Conservation (phyloP, 2,888 invertebrate genomes). For the Mimumesa dahlbomi region DNA sequence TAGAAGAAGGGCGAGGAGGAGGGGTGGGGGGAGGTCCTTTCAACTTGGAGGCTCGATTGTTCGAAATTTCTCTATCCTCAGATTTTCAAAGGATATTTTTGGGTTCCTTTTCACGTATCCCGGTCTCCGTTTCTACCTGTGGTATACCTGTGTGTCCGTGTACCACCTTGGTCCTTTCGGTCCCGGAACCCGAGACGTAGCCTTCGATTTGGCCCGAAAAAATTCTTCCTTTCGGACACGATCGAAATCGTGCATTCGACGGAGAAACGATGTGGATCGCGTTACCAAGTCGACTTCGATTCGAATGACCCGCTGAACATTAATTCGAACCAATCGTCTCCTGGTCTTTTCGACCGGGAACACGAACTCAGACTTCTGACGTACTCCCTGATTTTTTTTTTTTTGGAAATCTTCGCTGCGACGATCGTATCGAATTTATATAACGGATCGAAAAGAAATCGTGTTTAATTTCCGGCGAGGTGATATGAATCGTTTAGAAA, state of each 20-base stretch:
- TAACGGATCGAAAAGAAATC: no score
- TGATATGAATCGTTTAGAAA: no score
- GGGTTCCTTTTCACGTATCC: slow-evolving; percentile 6
- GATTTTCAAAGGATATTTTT: slow-evolving; percentile 19
- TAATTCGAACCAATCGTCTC: slow-evolving; percentile 1
- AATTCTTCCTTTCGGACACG: slow-evolving; percentile 45
- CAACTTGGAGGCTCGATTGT: no score
- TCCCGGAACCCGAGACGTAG: slow-evolving; percentile 38
- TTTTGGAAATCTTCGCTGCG: no score
- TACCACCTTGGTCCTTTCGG: slow-evolving; percentile 18
- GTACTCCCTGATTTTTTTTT: no score
- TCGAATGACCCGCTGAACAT: slow-evolving; percentile 9
- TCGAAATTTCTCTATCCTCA: slow-evolving; percentile 12
- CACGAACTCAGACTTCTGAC: no score
- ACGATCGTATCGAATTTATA: no score
- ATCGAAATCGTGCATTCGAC: slow-evolving; percentile 43
- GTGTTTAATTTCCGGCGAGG: no score
- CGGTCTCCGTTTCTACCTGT: slow-evolving; percentile 25
- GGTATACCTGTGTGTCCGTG: no score
- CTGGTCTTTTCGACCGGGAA: neutral
- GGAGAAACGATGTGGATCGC: slow-evolving; percentile 34
- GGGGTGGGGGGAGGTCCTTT: no score
- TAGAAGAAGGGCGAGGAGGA: no score
- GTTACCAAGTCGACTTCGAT: slow-evolving; percentile 43
- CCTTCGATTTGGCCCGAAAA: slow-evolving; percentile 35